These are phyloP conservation scores for Rhagium mordax DNA, from an alignment of 2,888 invertebrate species.

Conservation along the genomic window DNA sequence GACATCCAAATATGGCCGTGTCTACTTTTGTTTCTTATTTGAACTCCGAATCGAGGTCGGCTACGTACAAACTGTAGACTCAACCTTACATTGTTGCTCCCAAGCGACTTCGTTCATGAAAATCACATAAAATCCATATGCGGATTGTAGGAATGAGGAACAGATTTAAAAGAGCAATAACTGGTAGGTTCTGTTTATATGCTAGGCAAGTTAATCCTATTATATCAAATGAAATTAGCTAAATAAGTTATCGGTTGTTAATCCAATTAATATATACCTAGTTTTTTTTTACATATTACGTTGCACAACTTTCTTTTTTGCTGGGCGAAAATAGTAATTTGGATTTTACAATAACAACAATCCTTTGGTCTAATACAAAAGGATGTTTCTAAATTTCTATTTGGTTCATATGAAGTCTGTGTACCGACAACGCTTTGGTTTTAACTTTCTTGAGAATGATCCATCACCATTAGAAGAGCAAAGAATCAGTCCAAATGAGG, in stretches of 20 bases:
- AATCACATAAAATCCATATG: not conserved
- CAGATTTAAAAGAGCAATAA: not conserved
- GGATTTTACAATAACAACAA: no score
- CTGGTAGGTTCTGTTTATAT: not conserved
- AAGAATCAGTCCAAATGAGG: no score
- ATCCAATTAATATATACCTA: conserved; percentile 3
- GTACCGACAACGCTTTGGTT: no score
- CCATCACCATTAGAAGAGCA: no score
- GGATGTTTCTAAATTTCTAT: no score
- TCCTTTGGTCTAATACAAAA: not conserved
- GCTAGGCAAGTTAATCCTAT: not conserved
- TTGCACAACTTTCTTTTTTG: no score
- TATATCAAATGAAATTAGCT: conserved; percentile 13
- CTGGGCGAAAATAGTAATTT: no score
- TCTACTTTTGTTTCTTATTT: conserved; percentile 20
- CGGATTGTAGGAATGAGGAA: not conserved
- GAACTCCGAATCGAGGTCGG: conserved; percentile 21
- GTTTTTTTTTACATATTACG: not conserved
- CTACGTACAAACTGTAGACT: not conserved
- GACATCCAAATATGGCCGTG: conserved; percentile 23
- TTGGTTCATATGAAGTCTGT: no score
- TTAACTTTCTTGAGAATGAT: no score
- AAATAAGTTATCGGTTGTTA: not conserved
- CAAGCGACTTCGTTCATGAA: not conserved
- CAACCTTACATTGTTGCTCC: not conserved